Evolutionary conservation across 2,113 vertebrate genomes (phyloP).

Genomic region (Mirza zaza): DNA sequence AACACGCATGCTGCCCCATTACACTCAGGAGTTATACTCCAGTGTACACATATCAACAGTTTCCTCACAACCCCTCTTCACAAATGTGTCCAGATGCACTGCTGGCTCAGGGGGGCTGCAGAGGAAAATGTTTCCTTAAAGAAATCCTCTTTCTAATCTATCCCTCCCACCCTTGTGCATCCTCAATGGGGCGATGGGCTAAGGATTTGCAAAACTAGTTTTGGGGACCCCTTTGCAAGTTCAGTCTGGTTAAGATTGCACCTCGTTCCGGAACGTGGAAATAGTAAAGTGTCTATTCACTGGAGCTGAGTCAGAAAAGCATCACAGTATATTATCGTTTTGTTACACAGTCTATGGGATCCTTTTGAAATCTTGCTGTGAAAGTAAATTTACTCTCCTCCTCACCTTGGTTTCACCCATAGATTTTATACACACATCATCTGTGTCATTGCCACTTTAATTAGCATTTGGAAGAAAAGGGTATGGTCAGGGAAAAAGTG

Average conservation of each 20-base stretch:
- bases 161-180: no score
- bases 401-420: not conserved
- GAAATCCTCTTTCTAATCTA: not conserved
- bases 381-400: not conserved
- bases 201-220: not conserved
- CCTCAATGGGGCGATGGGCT: not conserved
- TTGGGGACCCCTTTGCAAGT: no score
- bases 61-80: fast-evolving
- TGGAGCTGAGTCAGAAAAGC: not conserved
- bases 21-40: not conserved
- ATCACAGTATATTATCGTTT: not conserved
- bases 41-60: fast-evolving
- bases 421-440: not conserved
- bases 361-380: not conserved
- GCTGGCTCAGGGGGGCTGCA: not conserved
- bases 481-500: not conserved
- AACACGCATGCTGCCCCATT: fast-evolving
- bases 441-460: no score
- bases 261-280: not conserved
- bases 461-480: not conserved
- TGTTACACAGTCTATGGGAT: not conserved
- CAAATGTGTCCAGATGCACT: no score
- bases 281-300: no score
- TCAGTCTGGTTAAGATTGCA: not conserved
- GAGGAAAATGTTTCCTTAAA: not conserved